Conservation (phyloP, 2,113 vertebrate genomes). For the Ictidomys tridecemlineatus region DNA sequence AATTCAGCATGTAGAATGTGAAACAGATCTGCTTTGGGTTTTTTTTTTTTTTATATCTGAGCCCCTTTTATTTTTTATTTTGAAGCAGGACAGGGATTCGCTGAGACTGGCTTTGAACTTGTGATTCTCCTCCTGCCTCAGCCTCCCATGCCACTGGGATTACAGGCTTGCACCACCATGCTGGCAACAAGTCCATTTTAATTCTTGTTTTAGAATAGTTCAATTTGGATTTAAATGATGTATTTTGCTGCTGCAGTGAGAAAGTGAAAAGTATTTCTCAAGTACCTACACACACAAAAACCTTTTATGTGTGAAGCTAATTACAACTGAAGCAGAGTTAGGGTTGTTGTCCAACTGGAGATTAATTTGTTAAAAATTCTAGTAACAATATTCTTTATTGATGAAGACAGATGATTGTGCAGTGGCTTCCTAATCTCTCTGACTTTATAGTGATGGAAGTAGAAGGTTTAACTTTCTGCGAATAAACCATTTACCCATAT, state of each 20-base stretch:
- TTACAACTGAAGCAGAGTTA: conserved; percentile 33
- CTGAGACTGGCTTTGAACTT: no score
- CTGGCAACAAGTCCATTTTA: neutral
- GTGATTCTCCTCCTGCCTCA: no score
- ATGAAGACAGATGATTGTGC: neutral
- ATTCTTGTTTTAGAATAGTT: conserved; percentile 60
- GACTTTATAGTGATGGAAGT: neutral
- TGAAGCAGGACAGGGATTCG: no score
- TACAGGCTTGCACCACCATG: no score
- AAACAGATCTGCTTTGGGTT: neutral
- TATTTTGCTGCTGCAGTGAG: neutral
- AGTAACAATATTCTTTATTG: conserved; percentile 46
- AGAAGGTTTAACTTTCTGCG: conserved; percentile 17
- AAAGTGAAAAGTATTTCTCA: conserved; percentile 16
- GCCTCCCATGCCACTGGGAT: no score
- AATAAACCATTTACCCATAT: conserved; percentile 40
- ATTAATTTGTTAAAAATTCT: neutral
- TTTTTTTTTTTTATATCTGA: no score
- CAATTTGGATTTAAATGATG: conserved; percentile 46
- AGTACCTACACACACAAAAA: neutral
- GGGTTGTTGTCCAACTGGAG: conserved; percentile 6
- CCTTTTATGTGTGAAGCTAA: conserved; percentile 33
- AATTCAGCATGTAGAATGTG: neutral
- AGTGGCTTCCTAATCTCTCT: neutral
- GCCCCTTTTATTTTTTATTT: no score